Base-by-base conservation (phyloP, 2,888 invertebrate genomes). In the Camponotus fellah region DNA sequence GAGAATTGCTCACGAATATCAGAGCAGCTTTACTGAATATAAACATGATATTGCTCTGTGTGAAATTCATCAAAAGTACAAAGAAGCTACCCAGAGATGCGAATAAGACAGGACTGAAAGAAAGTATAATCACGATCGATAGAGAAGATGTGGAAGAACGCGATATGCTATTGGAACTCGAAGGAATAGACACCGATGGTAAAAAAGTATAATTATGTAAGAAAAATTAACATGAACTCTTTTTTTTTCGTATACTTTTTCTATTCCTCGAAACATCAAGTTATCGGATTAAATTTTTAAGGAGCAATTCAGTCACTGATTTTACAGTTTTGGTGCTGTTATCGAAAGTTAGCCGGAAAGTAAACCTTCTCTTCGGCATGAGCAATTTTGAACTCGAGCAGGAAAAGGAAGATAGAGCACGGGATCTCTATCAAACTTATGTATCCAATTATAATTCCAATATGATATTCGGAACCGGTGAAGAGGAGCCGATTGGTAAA, bases 1-100 rank as follows among this genome's bases (percentile, higher is more conserved):
- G 96, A 0, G 94, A 95, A 87, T 93, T 96, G 32, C 95, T 96
- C 56, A 96, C 96, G 56, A 95, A 96, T 87, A 95, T 97, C 92
- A 96, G 96, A 91, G 96, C 95, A 0, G 96, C 96, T 0, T 91
- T 97, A 82, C 96, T 96, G 90, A 96, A 96, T 90, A 95, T 97
- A 88, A 95, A 96, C 82, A 95, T 96, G 71, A 95, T 96, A 84
- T 92, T 96, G 0, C 95, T 95, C 0, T 95, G 95, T 40, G 82
- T 94, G 3, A 90, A 81, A 72, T 62, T 26, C 5, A 74, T 37
- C 2, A 66, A 56, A 40, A 14, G 32, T 2, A 0, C 8, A 9
- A 86, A 68, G 26, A 79, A 75, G 32, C n/a, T 12, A 14, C 6
- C 3, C 82, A 87, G 81, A 72, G 75, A 14, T 14, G 72, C n/a